Evolutionary conservation across 2,888 invertebrate genomes (phyloP).

Genomic region (Melipona bicolor): DNA sequence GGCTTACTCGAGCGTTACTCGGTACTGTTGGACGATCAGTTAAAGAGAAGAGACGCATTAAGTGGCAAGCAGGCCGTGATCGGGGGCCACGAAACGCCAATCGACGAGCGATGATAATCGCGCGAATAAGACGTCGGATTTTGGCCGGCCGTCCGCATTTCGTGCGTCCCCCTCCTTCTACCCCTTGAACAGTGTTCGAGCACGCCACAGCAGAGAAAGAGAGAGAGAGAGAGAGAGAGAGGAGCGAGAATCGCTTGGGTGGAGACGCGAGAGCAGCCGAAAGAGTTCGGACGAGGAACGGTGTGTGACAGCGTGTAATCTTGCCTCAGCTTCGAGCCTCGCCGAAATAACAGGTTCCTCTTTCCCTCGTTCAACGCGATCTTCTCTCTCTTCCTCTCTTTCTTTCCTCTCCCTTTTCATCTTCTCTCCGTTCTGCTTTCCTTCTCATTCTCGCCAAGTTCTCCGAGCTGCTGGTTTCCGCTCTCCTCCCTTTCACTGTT

Average conservation of each 20-base stretch:
- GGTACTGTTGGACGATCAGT: constrained; percentile 24
- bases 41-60: constrained; percentile 39
- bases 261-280: constrained; percentile 62
- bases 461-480: neutral
- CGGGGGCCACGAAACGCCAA: constrained; percentile 57
- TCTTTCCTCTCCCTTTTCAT: constrained; percentile 19
- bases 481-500: neutral
- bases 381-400: constrained; percentile 23
- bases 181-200: constrained; percentile 51
- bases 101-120: constrained; percentile 74
- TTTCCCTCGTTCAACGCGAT: constrained; percentile 71
- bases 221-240: constrained; percentile 11
- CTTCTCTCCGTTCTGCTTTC: constrained; percentile 2
- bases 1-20: neutral
- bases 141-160: constrained; percentile 55
- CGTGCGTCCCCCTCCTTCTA: constrained; percentile 14
- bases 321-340: constrained; percentile 70
- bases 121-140: constrained; percentile 77
- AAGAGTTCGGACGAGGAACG: constrained; percentile 68
- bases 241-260: constrained; percentile 38
- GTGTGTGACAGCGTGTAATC: constrained; percentile 84
- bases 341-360: constrained; percentile 83
- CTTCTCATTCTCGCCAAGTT: constrained; percentile 4
- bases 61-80: constrained; percentile 36
- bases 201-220: neutral